Evolutionary conservation across 2,797 vertebrate species (phyloP), one percentile per base, ranked within the genome.

Genomic region (Darevskia nairensis): DNA sequence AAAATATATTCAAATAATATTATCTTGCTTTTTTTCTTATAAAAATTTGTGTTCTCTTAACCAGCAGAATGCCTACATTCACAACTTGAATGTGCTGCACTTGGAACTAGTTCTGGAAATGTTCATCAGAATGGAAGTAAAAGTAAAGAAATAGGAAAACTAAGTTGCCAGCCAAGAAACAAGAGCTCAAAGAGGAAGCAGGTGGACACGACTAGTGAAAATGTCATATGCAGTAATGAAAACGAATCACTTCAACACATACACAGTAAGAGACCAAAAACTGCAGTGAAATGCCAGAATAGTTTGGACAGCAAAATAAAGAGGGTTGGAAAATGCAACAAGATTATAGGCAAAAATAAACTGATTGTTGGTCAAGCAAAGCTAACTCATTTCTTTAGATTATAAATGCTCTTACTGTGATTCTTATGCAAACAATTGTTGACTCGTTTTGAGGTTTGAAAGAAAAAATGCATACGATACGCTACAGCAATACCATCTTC

Each of bases 361-460:
- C 93, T 98, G 90, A 98, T 99, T 81, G 92, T 95, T 41, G 99
- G 99, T 85, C 99, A 99, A 94, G 94, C 97, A 76, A 99, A 98
- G 92, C 94, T 99, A 71, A 99, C 98, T 83, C 96, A 95, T 81
- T 99, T 98, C 96, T 99, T 99, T 95, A 96, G 97, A 88, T 75
- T 98, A 0, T 99, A 96, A 97, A 55, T 90, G 88, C 84, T 93
- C 3, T 32, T 89, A 91, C 92, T 82, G 23, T 86, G 80, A 94
- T 91, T 35, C n/a, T 46, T 82, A 29, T 75, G 27, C 35, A 84
- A 41, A 35, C 21, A 10, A 55, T 39, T 27, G n/a, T 8, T 84
- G 64, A 1, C 72, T 86, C 88, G 17, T 64, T 74, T 88, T 5
- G 86, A 79, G 84, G 82, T 90, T 90, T 92, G 76, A 19, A 35